Evolutionary conservation across 2,888 invertebrate genomes (phyloP), one percentile per base, ranked within the genome.

Genomic region (Lasiommata megera): DNA sequence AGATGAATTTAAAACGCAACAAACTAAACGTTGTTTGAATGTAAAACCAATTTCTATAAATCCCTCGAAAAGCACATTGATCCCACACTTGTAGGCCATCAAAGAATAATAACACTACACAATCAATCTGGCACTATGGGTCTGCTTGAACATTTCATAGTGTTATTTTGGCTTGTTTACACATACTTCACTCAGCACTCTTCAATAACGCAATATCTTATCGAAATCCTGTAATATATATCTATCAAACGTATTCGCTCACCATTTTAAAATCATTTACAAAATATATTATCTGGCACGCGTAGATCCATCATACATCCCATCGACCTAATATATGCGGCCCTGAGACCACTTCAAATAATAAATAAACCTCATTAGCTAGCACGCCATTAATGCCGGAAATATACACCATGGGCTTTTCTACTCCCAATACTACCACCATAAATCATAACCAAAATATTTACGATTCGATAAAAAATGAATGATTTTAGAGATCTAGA

Each of bases 281-380:
- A 48, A 50, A 11, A 31, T 55, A 40, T 41, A 40, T 14, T 37
- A 37, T 54, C 50, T 51, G 44, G 38, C 46, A 18, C 54, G 28
- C 36, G 34, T 41, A 53, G 16, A 58, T 61, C 73, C 74, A 77
- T 79, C 81, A 81, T 79, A 80, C 77, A 81, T 70, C 67, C 66
- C 67, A 70, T 69, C 64, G 70, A 69, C 70, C 71, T 67, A 69
- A 67, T 58, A 56, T 46, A 43, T 51, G 62, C 66, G 69, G 67
- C 73, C 71, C 69, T 64, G 66, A 66, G 56, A 62, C 71, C 73
- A 79, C 77, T 80, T 82, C 82, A 82, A 82, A 80, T 70, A 71
- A 71, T 67, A 64, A 66, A 70, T 72, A 70, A 66, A 70, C 68
- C 67, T 67, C n/a, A 60, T 16, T 31, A 60, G 44, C 46, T 47